phyloP scores from a whole-genome alignment of 1,140 invertebrate species.

The Drosophila biarmipes region DNA sequence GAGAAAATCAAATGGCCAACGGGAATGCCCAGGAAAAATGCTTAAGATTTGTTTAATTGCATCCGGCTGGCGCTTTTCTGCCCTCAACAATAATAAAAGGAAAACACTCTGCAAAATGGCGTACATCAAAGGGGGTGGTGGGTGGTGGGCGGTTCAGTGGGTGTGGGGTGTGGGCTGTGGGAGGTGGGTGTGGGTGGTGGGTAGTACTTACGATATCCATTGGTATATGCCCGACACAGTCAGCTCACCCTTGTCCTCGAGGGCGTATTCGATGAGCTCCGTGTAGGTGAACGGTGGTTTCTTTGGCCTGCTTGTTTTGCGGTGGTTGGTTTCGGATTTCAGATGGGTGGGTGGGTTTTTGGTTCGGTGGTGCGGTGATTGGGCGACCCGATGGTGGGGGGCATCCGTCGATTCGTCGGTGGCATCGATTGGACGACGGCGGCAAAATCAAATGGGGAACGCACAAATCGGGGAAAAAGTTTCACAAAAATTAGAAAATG shows the following conservation, averaged over 20 bases:
- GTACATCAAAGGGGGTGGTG: conserved; percentile 11
- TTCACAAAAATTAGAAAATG: not conserved
- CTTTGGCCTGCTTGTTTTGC: conserved; percentile 85
- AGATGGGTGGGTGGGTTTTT: conserved; percentile 1
- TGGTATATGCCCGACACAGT: conserved; percentile 96
- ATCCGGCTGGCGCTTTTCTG: conserved; percentile 51
- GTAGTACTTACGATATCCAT: conserved; percentile 94
- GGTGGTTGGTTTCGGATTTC: conserved; percentile 62
- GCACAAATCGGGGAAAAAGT: not conserved
- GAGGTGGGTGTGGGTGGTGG: not conserved
- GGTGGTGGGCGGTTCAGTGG: not conserved
- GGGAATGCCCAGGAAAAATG: conserved; percentile 62
- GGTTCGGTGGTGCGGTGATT: conserved; percentile 9
- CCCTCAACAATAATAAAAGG: not conserved
- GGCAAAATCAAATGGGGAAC: conserved; percentile 14
- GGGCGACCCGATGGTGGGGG: conserved; percentile 6
- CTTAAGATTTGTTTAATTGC: conserved; percentile 80
- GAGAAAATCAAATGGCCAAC: conserved; percentile 32
- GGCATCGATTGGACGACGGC: conserved; percentile 32
- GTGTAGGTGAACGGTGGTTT: conserved; percentile 95
- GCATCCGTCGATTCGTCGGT: conserved; percentile 15
- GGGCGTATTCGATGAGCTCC: conserved; percentile 93
- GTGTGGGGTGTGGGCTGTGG: not conserved
- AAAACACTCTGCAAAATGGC: conserved; percentile 57
- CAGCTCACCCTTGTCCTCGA: conserved; percentile 92